Base-by-base conservation (phyloP, 2,888 invertebrate genomes). In the Pollenia griseotomentosa region DNA sequence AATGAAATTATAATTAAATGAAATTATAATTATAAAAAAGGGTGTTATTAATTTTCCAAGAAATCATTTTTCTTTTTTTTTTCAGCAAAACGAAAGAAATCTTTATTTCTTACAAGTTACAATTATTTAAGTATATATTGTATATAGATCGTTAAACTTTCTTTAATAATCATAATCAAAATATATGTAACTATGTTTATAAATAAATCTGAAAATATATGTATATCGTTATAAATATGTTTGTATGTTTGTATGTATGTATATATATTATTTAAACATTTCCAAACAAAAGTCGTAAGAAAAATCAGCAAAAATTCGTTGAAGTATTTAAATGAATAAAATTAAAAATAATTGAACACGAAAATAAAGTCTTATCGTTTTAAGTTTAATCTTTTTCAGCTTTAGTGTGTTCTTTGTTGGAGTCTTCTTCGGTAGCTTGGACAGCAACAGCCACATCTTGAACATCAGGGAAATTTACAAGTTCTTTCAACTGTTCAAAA, bases 331-430 rank as follows among this genome's bases (percentile, higher is more conserved):
- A 19, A 40, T 59, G 11, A 16, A 19, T 51, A 51, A 42, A 51
- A 63, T 0, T 59, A 78, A 57, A 65, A 79, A 71, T 68, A 77
- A 81, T 84, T 87, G 87, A 87, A 87, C 87, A 87, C 87, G 77
- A 74, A 82, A 84, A 84, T 74, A 59, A 87, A 87, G 87, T 87
- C 84, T 87, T 87, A 65, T 84, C 33, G 77, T 78, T 16, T 10
- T 73, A 2, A 59, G 16, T 16, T 77, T 74, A 87, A 63, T 48
- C 7, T 53, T 81, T 42, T 9, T 84, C 40, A 65, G 48, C 40
- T 66, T 12, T 73, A n/a, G 10, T 10, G 5, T 48, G 11, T 23
- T 57, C 10, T 2, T 44, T 9, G 11, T 70, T 57, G 2, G 6
- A 23, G 51, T 57, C 85, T 63, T 57, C 85, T 63, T 74, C 46